Percentiles rank a stretch among this genome's conserved stretches.
These are phyloP conservation scores for Blastomussa wellsi DNA, from an alignment of 92 coral and sea anemone species.

Conservation along the genomic window DNA sequence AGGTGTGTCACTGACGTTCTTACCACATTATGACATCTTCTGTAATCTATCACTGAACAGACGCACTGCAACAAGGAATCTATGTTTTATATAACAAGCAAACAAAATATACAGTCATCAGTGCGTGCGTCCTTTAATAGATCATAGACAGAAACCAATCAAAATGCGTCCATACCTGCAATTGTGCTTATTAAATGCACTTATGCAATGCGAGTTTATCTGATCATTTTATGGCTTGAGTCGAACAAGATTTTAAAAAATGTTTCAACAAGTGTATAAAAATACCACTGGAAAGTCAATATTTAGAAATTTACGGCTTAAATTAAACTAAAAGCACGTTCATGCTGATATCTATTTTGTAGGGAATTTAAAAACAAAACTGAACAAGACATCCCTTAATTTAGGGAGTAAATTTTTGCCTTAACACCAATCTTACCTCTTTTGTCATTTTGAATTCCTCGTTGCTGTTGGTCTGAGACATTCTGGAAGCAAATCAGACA, in stretches of 20 bases:
- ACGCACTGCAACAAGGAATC: too few species aligned
- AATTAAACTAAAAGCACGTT: too few species aligned
- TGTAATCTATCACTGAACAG: too few species aligned
- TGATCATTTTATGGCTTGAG: background rate
- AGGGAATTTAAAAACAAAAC: background rate
- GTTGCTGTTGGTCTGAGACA: slow-evolving; percentile 61
- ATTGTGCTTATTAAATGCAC: too few species aligned
- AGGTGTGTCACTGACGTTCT: too few species aligned
- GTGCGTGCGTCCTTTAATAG: too few species aligned
- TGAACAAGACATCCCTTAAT: background rate
- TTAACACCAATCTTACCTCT: slow-evolving; percentile 59
- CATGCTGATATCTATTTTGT: background rate
- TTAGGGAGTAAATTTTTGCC: background rate
- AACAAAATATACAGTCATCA: too few species aligned
- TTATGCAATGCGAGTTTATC: background rate
- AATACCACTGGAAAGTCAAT: background rate
- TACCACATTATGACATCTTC: too few species aligned
- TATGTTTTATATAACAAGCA: too few species aligned
- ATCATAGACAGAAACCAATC: too few species aligned
- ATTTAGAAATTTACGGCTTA: background rate
- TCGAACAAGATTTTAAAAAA: background rate
- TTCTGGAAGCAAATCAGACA: slow-evolving; percentile 6
- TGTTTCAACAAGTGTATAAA: background rate
- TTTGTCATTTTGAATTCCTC: slow-evolving; percentile 77
- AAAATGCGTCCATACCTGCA: too few species aligned